Conservation (phyloP, 2,113 vertebrate genomes). For the Gobio gobio region DNA sequence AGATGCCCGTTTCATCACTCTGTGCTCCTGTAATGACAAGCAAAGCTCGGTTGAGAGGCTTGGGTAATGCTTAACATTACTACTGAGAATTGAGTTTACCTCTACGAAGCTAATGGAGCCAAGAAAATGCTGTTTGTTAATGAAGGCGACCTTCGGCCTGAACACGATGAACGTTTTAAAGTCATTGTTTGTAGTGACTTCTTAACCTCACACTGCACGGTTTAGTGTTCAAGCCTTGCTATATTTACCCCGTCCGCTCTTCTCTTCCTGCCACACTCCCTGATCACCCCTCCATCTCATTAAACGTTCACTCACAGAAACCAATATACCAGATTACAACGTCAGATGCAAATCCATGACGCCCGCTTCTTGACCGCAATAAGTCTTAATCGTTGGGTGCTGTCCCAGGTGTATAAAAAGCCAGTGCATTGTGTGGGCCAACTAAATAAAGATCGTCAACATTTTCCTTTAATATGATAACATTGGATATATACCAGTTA, state of each 20-base stretch:
- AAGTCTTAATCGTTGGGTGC: constrained; percentile 18
- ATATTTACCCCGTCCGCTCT: neutral
- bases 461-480: neutral
- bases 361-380: constrained; percentile 24
- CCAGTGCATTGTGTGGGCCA: neutral
- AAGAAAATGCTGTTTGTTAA: neutral
- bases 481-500: neutral
- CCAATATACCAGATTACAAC: constrained; percentile 43
- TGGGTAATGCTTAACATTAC: constrained; percentile 6
- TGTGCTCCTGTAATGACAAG: neutral
- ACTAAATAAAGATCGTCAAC: neutral
- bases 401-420: neutral
- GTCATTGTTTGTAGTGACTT: neutral
- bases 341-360: constrained; percentile 45
- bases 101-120: neutral
- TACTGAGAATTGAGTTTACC: neutral
- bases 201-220: neutral
- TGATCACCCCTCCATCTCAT: constrained; percentile 17
- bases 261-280: neutral
- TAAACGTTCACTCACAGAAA: constrained; percentile 42
- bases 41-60: neutral
- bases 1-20: neutral
- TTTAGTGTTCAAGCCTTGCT: neutral
- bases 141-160: neutral
- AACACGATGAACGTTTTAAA: constrained; percentile 7